phyloP scores from a whole-genome alignment of 2,888 invertebrate genomes.

The Aphelenchoides bicaudatus region DNA sequence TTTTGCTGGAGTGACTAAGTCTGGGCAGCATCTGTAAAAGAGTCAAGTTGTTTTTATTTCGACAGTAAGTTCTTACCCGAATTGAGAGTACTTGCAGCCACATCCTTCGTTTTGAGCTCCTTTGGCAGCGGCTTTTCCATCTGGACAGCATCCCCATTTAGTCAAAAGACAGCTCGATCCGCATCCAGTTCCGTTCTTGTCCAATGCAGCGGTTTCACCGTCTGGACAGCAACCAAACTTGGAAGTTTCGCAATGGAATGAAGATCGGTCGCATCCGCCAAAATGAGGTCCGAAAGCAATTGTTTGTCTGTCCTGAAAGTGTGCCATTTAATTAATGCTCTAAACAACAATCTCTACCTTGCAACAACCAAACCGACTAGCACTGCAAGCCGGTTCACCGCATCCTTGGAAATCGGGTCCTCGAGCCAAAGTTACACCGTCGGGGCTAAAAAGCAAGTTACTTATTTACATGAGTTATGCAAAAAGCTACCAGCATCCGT shows the following conservation, averaged over 20 bases:
- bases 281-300: slow-evolving; percentile 61
- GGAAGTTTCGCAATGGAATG: slow-evolving; percentile 63
- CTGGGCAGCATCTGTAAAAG: slow-evolving; percentile 57
- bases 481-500: too few relatives aligned
- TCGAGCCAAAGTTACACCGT: slow-evolving; percentile 75
- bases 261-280: slow-evolving; percentile 54
- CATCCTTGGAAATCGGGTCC: slow-evolving; percentile 81
- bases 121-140: slow-evolving; percentile 58
- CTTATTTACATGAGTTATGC: too few relatives aligned
- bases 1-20: slow-evolving; percentile 65
- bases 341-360: too few relatives aligned
- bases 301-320: slow-evolving; percentile 63
- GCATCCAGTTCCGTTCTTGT: slow-evolving; percentile 72
- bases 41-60: not conserved
- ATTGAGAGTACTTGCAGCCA: slow-evolving; percentile 62
- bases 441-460: too few relatives aligned
- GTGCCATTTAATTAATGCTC: too few relatives aligned
- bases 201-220: slow-evolving; percentile 78
- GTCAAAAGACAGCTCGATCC: slow-evolving; percentile 59
- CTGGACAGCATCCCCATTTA: slow-evolving; percentile 61
- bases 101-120: slow-evolving; percentile 59
- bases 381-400: slow-evolving; percentile 60
- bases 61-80: slow-evolving; percentile 64
- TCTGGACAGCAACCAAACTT: slow-evolving; percentile 80
- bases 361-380: slow-evolving; percentile 64